Evolutionary conservation across 2,797 vertebrate genomes (phyloP).

Genomic region (Myiotriccus ornatus): DNA sequence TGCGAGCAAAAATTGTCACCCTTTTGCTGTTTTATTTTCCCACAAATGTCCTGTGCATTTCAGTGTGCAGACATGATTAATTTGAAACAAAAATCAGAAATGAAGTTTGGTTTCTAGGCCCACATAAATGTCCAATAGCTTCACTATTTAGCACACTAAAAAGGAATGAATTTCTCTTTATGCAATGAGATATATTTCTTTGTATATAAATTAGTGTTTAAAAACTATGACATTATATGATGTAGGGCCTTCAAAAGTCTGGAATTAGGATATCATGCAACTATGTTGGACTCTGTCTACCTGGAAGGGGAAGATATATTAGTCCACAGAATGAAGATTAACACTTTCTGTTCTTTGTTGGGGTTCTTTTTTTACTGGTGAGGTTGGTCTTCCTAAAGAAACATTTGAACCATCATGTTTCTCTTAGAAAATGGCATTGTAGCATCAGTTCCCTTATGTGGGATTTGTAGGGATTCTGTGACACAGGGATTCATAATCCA

Average conservation of each 20-base stretch:
- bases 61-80: neutral
- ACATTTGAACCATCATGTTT: neutral
- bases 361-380: neutral
- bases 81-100: neutral
- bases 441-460: neutral
- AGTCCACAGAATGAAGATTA: neutral
- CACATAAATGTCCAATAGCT: neutral
- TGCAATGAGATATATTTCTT: neutral
- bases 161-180: neutral
- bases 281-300: neutral
- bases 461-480: neutral
- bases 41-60: neutral
- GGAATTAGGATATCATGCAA: neutral
- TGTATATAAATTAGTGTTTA: neutral
- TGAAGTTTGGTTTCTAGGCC: neutral
- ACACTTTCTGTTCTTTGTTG: neutral
- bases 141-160: neutral
- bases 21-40: neutral
- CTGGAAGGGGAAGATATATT: neutral
- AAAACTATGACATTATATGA: neutral
- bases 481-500: neutral
- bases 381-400: neutral
- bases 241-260: neutral
- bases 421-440: neutral
- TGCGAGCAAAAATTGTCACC: neutral